A percentile compares a stretch with the other conserved stretches of the same genome.
These are phyloP conservation scores for Papilio machaon DNA, from an alignment of 1,140 invertebrate species.

Conservation along the genomic window DNA sequence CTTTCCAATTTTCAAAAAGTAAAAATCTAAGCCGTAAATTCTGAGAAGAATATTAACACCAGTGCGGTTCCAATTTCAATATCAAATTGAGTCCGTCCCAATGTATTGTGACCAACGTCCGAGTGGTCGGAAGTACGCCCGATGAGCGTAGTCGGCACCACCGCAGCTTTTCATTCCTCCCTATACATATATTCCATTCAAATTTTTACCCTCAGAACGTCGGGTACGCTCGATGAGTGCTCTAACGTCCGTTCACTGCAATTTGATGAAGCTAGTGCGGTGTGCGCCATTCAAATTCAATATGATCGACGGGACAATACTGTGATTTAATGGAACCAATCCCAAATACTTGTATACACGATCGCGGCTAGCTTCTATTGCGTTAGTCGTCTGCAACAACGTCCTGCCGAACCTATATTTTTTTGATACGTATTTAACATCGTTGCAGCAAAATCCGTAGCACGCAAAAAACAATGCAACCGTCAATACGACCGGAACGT, in stretches of 20 bases:
- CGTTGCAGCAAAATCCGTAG: background rate
- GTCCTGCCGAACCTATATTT: background rate
- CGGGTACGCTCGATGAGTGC: slow-evolving; percentile 71
- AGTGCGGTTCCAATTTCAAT: slow-evolving; percentile 76
- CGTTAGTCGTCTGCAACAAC: slow-evolving; percentile 32
- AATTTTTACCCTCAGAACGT: slow-evolving; percentile 77
- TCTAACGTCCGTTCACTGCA: slow-evolving; percentile 79
- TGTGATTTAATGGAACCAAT: slow-evolving; percentile 73
- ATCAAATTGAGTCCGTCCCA: slow-evolving; percentile 68
- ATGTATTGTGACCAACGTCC: slow-evolving; percentile 71
- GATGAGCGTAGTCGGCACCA: slow-evolving; percentile 63
- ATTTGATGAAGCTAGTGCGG: slow-evolving; percentile 77
- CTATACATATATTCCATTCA: slow-evolving; percentile 77
- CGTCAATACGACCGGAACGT: slow-evolving; percentile 57
- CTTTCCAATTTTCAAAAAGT: slow-evolving; percentile 26
- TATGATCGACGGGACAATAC: slow-evolving; percentile 75
- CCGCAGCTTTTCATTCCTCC: slow-evolving; percentile 65
- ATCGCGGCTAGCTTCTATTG: slow-evolving; percentile 16
- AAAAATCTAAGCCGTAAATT: slow-evolving; percentile 45
- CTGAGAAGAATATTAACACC: slow-evolving; percentile 51
- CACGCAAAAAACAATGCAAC: slow-evolving; percentile 40
- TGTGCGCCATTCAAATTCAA: slow-evolving; percentile 73
- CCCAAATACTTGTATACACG: slow-evolving; percentile 54
- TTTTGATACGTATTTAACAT: too few species aligned
- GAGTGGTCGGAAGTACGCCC: slow-evolving; percentile 71